These are phyloP conservation scores for Pyrrhia umbra DNA, from an alignment of 2,888 invertebrate genomes.

Conservation along the genomic window DNA sequence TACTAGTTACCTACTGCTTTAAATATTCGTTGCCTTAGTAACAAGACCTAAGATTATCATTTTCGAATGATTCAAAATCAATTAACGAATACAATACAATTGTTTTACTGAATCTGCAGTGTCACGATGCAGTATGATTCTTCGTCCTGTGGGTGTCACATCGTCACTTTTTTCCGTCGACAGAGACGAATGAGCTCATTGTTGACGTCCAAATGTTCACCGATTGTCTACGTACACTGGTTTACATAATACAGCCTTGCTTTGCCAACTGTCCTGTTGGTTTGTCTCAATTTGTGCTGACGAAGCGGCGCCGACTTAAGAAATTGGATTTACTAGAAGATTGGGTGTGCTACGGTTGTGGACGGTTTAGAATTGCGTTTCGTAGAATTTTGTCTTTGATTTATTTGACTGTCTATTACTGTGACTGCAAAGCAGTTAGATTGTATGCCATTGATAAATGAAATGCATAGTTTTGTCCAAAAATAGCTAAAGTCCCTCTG, in stretches of 20 bases:
- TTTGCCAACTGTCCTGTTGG: slow-evolving; percentile 32
- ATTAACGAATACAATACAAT: slow-evolving; percentile 35
- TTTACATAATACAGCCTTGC: slow-evolving; percentile 51
- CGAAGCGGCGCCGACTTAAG: slow-evolving; percentile 32
- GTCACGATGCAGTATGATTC: slow-evolving; percentile 40
- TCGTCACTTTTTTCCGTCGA: slow-evolving; percentile 55
- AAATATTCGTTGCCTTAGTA: slow-evolving; percentile 9
- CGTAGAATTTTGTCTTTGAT: slow-evolving; percentile 23
- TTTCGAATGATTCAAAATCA: slow-evolving; percentile 24
- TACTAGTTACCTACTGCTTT: not conserved
- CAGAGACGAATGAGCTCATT: slow-evolving; percentile 72
- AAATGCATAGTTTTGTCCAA: not conserved
- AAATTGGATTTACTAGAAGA: slow-evolving; percentile 41
- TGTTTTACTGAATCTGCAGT: slow-evolving; percentile 49
- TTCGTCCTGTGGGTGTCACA: slow-evolving; percentile 42
- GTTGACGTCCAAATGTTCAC: slow-evolving; percentile 64
- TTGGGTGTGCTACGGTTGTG: slow-evolving; percentile 19
- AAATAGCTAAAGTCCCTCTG: not conserved
- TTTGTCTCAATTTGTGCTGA: slow-evolving; percentile 41
- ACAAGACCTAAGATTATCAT: slow-evolving; percentile 11
- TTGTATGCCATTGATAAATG: slow-evolving; percentile 1
- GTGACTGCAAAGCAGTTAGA: not conserved
- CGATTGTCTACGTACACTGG: slow-evolving; percentile 31
- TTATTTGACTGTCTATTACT: slow-evolving; percentile 22
- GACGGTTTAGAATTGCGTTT: slow-evolving; percentile 21